Conservation (phyloP, 2,888 invertebrate genomes). For the Antitype chi region DNA sequence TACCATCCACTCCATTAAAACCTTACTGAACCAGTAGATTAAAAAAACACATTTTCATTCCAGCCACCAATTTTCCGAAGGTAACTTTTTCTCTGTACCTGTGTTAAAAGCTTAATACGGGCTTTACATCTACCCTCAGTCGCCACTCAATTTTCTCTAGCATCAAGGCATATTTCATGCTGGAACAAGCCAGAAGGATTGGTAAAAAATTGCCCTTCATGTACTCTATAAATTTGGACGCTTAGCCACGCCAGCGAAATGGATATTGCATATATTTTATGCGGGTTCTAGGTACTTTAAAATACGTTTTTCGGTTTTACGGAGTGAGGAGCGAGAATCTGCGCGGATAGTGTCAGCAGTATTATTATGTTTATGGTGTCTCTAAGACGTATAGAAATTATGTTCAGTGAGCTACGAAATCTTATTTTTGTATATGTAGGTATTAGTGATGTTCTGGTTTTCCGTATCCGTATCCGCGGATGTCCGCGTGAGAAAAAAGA, state of each 20-base stretch:
- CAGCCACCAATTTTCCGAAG: conserved; percentile 46
- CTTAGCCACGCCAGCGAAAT: conserved; percentile 65
- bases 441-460: neutral
- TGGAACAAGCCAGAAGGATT: conserved; percentile 80
- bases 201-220: conserved; percentile 84
- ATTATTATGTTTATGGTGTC: neutral
- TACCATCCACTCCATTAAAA: conserved; percentile 33
- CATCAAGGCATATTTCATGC: conserved; percentile 68
- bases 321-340: conserved; percentile 15
- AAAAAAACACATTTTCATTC: conserved; percentile 53
- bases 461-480: no score
- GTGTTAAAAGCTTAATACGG: conserved; percentile 60
- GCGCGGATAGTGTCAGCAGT: neutral
- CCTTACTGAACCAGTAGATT: conserved; percentile 45
- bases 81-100: conserved; percentile 50
- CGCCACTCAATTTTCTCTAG: conserved; percentile 67
- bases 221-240: conserved; percentile 81
- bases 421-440: neutral
- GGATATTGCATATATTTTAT: conserved; percentile 69
- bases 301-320: conserved; percentile 58
- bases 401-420: neutral
- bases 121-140: conserved; percentile 58
- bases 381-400: neutral
- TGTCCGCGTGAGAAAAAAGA: no score
- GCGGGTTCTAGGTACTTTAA: conserved; percentile 40